Percentiles rank a stretch among this genome's conserved stretches.
Conservation (phyloP, 1,140 invertebrate species). For the Eumeta japonica region DNA sequence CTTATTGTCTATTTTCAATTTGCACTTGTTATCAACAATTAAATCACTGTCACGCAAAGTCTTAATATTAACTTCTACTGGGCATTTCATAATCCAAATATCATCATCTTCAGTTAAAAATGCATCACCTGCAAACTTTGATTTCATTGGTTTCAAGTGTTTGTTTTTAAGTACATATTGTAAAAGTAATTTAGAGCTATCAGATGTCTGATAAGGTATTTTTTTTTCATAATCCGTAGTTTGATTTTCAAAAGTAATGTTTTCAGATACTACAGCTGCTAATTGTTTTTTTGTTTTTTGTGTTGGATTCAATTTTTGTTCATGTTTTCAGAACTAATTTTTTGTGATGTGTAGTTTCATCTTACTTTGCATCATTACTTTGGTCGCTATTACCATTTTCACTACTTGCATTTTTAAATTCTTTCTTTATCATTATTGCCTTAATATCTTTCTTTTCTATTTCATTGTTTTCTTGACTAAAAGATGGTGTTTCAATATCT, state of each 20-base stretch:
- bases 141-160: conserved; percentile 13
- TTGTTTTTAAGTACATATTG: conserved; percentile 18
- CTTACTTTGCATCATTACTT: too few relatives aligned
- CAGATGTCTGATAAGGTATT: too few relatives aligned
- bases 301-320: background rate
- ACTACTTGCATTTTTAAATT: conserved; percentile 2
- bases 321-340: background rate
- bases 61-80: conserved; percentile 21
- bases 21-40: conserved; percentile 24
- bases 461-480: too few relatives aligned
- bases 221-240: too few relatives aligned
- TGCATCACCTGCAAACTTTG: conserved; percentile 4
- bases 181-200: too few relatives aligned
- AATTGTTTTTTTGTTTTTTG: background rate
- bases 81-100: conserved; percentile 33
- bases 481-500: too few relatives aligned
- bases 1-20: conserved; percentile 32
- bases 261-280: conserved; percentile 21
- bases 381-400: conserved; percentile 8
- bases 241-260: conserved; percentile 31
- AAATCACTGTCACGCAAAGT: conserved; percentile 20
- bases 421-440: conserved; percentile 2
- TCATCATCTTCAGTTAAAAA: conserved; percentile 29
- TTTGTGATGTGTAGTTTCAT: too few relatives aligned
- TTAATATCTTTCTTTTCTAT: too few relatives aligned